These are phyloP conservation scores for Petrophora chlorosata DNA, from an alignment of 2,888 invertebrate genomes.

Conservation along the genomic window DNA sequence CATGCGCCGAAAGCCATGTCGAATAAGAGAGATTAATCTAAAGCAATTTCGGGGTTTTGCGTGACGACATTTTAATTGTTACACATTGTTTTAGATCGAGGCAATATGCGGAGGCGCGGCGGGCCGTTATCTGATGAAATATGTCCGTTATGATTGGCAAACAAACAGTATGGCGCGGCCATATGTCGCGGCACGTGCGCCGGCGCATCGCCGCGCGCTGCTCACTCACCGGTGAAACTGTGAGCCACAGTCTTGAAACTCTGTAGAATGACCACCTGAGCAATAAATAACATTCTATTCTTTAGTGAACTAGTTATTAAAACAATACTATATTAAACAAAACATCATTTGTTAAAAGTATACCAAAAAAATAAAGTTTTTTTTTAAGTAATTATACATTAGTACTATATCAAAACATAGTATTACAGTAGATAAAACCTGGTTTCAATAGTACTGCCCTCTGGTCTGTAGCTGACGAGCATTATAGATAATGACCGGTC, in stretches of 20 bases:
- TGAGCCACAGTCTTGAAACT: constrained; percentile 44
- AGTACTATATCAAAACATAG: too few relatives aligned
- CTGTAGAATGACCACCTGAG: background rate
- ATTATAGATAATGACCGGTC: too few relatives aligned
- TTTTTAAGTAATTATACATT: too few relatives aligned
- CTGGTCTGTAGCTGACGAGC: too few relatives aligned
- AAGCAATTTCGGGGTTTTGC: constrained; percentile 38
- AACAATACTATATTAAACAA: too few relatives aligned
- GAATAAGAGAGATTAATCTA: constrained; percentile 58
- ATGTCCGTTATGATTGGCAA: constrained; percentile 84
- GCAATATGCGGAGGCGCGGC: constrained; percentile 70
- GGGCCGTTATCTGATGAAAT: constrained; percentile 83
- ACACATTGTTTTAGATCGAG: constrained; percentile 77
- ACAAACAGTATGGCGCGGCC: constrained; percentile 83
- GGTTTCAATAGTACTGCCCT: too few relatives aligned
- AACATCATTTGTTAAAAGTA: too few relatives aligned
- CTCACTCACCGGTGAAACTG: constrained; percentile 79
- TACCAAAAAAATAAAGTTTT: too few relatives aligned
- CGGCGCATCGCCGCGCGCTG: constrained; percentile 71
- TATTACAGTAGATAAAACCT: too few relatives aligned
- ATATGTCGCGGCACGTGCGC: constrained; percentile 83
- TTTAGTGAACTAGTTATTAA: too few relatives aligned
- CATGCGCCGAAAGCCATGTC: constrained; percentile 59
- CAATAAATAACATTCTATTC: too few relatives aligned
- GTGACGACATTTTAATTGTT: constrained; percentile 73